Conservation (phyloP, 53 echinoderm and acorn worm genomes). For the Luidia sarsii region DNA sequence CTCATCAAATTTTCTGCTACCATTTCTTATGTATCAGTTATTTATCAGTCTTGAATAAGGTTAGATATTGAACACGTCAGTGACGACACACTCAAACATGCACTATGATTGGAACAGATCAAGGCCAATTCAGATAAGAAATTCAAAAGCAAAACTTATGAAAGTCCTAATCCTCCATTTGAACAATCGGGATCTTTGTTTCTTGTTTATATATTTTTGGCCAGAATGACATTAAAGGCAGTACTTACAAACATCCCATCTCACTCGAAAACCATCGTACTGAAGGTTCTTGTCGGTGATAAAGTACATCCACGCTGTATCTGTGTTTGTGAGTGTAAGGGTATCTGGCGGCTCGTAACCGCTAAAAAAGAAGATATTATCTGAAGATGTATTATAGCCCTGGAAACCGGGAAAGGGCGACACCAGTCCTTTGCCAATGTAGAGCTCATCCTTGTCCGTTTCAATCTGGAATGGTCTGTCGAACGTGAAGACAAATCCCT, state of each 20-base stretch:
- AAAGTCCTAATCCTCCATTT: not conserved
- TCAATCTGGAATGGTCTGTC: slow-evolving; percentile 64
- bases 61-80: too few relatives aligned
- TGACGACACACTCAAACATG: too few relatives aligned
- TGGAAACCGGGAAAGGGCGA: not conserved
- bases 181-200: not conserved
- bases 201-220: not conserved
- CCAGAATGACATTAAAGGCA: not conserved
- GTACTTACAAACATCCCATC: slow-evolving; percentile 53
- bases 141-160: not conserved
- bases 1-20: too few relatives aligned
- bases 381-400: not conserved
- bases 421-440: slow-evolving; percentile 61
- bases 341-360: slow-evolving; percentile 25
- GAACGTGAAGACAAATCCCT: slow-evolving; percentile 71
- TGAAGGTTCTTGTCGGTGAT: slow-evolving; percentile 79
- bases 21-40: too few relatives aligned
- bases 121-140: not conserved
- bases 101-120: too few relatives aligned
- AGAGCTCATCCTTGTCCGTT: slow-evolving; percentile 78
- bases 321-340: slow-evolving; percentile 60
- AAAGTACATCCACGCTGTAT: slow-evolving; percentile 78
- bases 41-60: too few relatives aligned
- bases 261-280: slow-evolving; percentile 59
- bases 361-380: slow-evolving; percentile 59